Percentiles rank a stretch among this genome's conserved stretches.
Evolutionary conservation across 1,140 invertebrate species (phyloP).

Genomic region (Cyrtorhinus lividipennis): DNA sequence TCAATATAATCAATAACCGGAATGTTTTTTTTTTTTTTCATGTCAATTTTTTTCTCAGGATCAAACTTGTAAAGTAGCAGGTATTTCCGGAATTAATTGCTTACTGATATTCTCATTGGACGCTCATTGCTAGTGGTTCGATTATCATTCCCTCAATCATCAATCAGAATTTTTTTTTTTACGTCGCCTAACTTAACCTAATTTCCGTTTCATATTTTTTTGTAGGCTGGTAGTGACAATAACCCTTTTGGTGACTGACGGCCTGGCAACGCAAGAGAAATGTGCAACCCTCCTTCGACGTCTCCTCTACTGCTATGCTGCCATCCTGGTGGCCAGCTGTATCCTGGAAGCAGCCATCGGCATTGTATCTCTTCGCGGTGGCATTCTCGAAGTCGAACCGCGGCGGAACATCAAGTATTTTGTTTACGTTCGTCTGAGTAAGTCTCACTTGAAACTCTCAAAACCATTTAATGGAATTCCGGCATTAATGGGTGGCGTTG

Average conservation of each 20-base stretch:
- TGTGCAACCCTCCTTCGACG: slow-evolving; percentile 44
- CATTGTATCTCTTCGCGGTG: slow-evolving; percentile 61
- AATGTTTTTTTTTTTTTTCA: too few relatives aligned
- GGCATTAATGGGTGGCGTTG: not conserved
- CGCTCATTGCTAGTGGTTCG: too few relatives aligned
- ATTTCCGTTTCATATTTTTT: too few relatives aligned
- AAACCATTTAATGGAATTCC: too few relatives aligned
- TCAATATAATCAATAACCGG: too few relatives aligned
- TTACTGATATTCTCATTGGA: too few relatives aligned
- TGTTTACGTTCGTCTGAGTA: slow-evolving; percentile 66
- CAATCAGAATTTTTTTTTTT: too few relatives aligned
- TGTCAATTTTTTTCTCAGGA: too few relatives aligned
- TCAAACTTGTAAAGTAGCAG: too few relatives aligned
- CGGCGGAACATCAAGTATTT: slow-evolving; percentile 65
- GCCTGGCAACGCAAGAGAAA: slow-evolving; percentile 42
- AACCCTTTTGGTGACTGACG: slow-evolving; percentile 40
- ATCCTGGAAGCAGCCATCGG: slow-evolving; percentile 58
- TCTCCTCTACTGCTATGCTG: slow-evolving; percentile 49
- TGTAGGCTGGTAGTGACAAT: slow-evolving; percentile 41
- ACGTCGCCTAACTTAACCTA: too few relatives aligned
- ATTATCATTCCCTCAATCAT: too few relatives aligned
- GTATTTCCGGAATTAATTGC: too few relatives aligned
- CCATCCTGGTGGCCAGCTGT: slow-evolving; percentile 48
- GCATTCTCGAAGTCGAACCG: slow-evolving; percentile 60
- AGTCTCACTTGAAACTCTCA: slow-evolving; percentile 31